A percentile compares a stretch with the other conserved stretches of the same genome.
Conservation (phyloP, 2,888 invertebrate species). For the Stenolophus ochropezus region DNA sequence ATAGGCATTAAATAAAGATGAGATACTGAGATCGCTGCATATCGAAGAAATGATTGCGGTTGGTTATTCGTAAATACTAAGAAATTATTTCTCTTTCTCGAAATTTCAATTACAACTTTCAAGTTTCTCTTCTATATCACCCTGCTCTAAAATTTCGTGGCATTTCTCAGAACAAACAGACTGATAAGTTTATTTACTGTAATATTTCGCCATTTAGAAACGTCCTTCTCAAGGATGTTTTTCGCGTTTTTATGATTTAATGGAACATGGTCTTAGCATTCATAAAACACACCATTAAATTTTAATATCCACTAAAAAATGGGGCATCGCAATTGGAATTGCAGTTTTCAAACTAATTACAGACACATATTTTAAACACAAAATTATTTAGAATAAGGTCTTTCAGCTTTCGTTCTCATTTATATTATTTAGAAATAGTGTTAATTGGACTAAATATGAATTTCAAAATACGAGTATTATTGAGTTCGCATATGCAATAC, state of each 20-base stretch:
- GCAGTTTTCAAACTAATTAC: background rate
- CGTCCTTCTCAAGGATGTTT: background rate
- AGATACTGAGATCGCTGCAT: background rate
- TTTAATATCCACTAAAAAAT: background rate
- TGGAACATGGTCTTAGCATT: slow-evolving; percentile 17
- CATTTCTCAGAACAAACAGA: slow-evolving; percentile 23
- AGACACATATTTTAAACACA: background rate
- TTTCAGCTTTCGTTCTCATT: background rate
- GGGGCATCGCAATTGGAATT: background rate
- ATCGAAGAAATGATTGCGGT: slow-evolving; percentile 41
- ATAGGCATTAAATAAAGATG: slow-evolving; percentile 15
- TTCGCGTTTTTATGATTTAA: slow-evolving; percentile 35
- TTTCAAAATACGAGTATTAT: background rate
- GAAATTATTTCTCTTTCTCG: slow-evolving; percentile 45
- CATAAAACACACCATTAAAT: slow-evolving; percentile 30
- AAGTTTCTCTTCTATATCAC: slow-evolving; percentile 23
- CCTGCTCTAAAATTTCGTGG: slow-evolving; percentile 26
- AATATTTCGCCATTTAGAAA: background rate
- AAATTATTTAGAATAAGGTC: background rate
- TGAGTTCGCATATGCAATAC: background rate
- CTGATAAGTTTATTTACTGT: slow-evolving; percentile 25
- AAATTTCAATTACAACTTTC: slow-evolving; percentile 42
- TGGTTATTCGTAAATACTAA: slow-evolving; percentile 23
- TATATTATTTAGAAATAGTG: background rate
- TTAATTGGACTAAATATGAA: background rate